phyloP scores from a whole-genome alignment of 2,888 invertebrate species.

The Bellardia pandia region DNA sequence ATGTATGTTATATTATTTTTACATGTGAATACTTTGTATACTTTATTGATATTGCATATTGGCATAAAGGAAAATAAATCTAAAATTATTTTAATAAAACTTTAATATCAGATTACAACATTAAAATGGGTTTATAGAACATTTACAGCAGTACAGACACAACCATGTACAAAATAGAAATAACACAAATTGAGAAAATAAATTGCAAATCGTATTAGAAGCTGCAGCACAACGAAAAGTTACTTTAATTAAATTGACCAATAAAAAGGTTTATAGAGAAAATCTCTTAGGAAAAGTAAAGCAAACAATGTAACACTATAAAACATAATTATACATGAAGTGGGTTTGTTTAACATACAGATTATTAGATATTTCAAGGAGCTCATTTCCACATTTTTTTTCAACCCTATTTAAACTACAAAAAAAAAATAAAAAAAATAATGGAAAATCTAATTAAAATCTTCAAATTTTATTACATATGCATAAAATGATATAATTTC shows the following conservation, averaged over 20 bases:
- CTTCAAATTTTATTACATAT: not conserved
- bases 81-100: constrained; percentile 19
- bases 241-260: too few species aligned
- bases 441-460: not conserved
- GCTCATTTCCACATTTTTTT: too few species aligned
- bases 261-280: too few species aligned
- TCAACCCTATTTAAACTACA: not conserved
- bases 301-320: too few species aligned
- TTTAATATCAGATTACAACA: constrained; percentile 19
- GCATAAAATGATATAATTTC: not conserved
- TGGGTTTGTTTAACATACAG: too few species aligned
- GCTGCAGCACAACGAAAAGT: too few species aligned
- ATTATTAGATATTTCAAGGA: too few species aligned
- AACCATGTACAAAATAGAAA: not conserved
- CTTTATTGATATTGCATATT: constrained; percentile 46
- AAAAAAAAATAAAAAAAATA: not conserved
- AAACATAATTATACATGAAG: too few species aligned
- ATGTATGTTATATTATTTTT: not conserved
- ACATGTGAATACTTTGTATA: not conserved
- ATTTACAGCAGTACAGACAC: not conserved
- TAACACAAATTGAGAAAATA: not conserved
- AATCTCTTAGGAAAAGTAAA: too few species aligned
- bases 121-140: not conserved
- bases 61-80: not conserved
- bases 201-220: not conserved